Evolutionary conservation across 1,140 invertebrate species (phyloP).

Genomic region (Goniozus legneri): DNA sequence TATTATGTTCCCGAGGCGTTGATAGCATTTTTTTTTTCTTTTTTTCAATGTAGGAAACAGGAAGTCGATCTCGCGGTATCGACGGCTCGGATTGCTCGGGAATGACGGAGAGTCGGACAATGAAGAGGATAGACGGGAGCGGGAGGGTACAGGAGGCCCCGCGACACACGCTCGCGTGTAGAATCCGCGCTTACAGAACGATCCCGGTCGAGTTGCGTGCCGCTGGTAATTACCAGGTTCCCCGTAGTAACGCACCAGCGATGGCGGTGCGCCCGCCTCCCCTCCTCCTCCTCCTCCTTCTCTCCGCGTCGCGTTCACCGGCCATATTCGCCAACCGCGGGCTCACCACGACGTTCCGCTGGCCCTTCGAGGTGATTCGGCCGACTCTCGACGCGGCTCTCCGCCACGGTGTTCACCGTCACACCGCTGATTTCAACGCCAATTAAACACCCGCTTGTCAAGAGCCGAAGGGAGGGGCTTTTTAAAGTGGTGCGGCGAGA

Average conservation of each 20-base stretch:
- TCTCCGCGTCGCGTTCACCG: too few relatives aligned
- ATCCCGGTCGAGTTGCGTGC: conserved; percentile 54
- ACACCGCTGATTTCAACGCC: conserved; percentile 56
- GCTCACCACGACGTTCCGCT: too few relatives aligned
- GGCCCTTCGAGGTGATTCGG: too few relatives aligned
- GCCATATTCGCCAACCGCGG: too few relatives aligned
- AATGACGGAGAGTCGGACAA: too few relatives aligned
- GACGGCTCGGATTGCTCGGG: too few relatives aligned
- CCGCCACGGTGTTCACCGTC: conserved; percentile 42
- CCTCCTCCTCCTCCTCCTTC: conserved; percentile 3
- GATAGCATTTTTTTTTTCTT: neutral
- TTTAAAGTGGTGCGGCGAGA: conserved; percentile 32
- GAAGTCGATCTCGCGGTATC: neutral
- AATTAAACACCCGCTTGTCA: conserved; percentile 57
- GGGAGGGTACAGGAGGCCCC: conserved; percentile 1
- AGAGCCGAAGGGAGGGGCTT: too few relatives aligned
- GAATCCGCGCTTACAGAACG: too few relatives aligned
- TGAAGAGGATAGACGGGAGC: too few relatives aligned
- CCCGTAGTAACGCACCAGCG: conserved; percentile 45
- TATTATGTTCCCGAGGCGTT: too few relatives aligned
- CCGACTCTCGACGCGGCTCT: conserved; percentile 43
- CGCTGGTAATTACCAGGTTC: conserved; percentile 49
- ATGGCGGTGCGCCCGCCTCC: conserved; percentile 42
- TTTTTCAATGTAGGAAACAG: neutral
- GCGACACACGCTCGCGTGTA: conserved; percentile 6